Evolutionary conservation across 2,888 invertebrate species (phyloP).

Genomic region (Eubasilissa splendida): DNA sequence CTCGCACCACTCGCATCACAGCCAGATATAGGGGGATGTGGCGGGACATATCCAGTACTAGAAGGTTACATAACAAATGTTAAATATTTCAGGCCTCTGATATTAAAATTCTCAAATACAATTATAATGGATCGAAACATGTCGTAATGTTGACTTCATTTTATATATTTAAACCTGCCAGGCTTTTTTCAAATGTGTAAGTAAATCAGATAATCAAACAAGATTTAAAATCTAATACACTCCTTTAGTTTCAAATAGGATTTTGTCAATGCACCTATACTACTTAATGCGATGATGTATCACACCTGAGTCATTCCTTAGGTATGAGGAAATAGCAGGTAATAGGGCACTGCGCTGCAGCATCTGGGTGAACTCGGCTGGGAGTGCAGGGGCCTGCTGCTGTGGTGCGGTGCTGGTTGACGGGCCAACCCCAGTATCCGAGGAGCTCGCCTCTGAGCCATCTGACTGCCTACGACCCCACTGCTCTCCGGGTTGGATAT

Average conservation of each 20-base stretch:
- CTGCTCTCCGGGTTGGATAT: conserved; percentile 83
- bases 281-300: neutral
- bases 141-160: too few relatives aligned
- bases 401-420: conserved; percentile 51
- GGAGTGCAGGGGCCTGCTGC: conserved; percentile 67
- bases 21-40: conserved; percentile 94
- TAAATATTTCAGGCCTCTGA: conserved; percentile 1
- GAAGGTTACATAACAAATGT: conserved; percentile 53
- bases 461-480: conserved; percentile 66
- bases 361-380: conserved; percentile 82
- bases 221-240: too few relatives aligned
- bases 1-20: conserved; percentile 86
- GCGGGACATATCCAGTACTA: conserved; percentile 95
- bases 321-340: conserved; percentile 90
- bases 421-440: conserved; percentile 66
- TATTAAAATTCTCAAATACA: too few relatives aligned
- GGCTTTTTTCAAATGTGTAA: too few relatives aligned
- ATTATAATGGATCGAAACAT: too few relatives aligned
- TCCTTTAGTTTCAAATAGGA: too few relatives aligned
- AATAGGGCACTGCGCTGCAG: conserved; percentile 88
- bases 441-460: conserved; percentile 65
- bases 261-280: neutral
- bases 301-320: conserved; percentile 90
- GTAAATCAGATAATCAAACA: too few relatives aligned
- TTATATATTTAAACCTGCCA: too few relatives aligned